Conservation (phyloP, 2,113 vertebrate species). For the Crocuta crocuta region DNA sequence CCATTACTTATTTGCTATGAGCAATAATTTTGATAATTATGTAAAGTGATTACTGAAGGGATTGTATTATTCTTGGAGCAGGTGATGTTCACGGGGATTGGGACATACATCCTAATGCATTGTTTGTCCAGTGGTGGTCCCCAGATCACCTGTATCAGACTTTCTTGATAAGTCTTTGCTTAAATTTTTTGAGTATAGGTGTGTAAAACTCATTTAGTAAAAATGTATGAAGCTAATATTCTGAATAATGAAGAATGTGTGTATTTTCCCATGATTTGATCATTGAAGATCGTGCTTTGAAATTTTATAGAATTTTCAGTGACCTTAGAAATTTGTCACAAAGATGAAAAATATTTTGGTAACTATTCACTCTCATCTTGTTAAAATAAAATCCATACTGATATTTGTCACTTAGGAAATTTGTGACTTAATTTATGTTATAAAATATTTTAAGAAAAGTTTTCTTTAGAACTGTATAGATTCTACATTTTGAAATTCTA, state of each 20-base stretch:
- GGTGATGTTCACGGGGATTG: background rate
- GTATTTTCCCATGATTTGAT: background rate
- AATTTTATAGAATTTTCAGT: slow-evolving; percentile 9
- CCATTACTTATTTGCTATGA: background rate
- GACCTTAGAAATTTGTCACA: slow-evolving; percentile 53
- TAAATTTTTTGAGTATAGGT: background rate
- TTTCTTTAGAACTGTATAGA: background rate
- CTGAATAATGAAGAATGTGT: slow-evolving; percentile 27
- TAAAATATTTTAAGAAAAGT: background rate
- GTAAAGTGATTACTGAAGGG: background rate
- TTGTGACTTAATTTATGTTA: slow-evolving; percentile 8
- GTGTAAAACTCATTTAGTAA: background rate
- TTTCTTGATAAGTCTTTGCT: slow-evolving; percentile 23
- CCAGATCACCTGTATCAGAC: background rate
- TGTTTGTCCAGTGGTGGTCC: background rate
- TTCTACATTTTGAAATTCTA: slow-evolving; percentile 22
- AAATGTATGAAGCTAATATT: background rate
- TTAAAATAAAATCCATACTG: slow-evolving; percentile 45
- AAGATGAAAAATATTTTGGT: slow-evolving; percentile 26
- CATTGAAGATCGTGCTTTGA: background rate
- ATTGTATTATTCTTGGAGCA: background rate
- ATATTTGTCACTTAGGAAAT: slow-evolving; percentile 38
- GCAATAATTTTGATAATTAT: background rate
- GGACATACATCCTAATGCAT: background rate
- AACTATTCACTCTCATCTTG: background rate